Conservation (phyloP, 2,797 vertebrate genomes). For the Astyanax mexicanus region DNA sequence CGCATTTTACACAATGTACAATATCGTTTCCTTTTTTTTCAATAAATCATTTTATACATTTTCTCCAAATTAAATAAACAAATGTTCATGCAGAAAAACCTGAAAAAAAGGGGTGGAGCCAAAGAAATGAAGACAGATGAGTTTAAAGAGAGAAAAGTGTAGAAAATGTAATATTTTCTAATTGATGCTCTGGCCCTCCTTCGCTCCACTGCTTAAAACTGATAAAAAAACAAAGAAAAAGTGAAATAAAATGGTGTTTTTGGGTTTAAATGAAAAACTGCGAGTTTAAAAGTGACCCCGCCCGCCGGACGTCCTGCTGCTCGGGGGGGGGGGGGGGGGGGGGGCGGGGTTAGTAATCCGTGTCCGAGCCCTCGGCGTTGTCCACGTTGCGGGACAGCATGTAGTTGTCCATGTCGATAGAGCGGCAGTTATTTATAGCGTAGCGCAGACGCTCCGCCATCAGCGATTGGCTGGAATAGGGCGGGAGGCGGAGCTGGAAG, state of each 20-base stretch:
- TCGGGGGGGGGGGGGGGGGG: no score
- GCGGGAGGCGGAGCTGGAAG: constrained; percentile 84
- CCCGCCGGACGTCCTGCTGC: no score
- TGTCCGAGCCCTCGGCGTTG: constrained; percentile 80
- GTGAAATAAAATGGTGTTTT: constrained; percentile 3
- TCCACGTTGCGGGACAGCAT: constrained; percentile 87
- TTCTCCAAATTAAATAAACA: constrained; percentile 84
- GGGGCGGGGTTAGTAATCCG: constrained; percentile 80
- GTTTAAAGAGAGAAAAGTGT: neutral
- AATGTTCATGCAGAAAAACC: constrained; percentile 86
- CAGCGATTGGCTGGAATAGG: constrained; percentile 81
- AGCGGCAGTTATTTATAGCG: constrained; percentile 86
- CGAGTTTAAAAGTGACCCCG: constrained; percentile 47
- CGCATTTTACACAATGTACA: constrained; percentile 99
- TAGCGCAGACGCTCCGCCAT: constrained; percentile 83
- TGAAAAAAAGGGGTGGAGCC: constrained; percentile 70
- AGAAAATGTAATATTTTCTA: constrained; percentile 10
- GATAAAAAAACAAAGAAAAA: constrained; percentile 50
- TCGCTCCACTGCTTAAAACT: constrained; percentile 6
- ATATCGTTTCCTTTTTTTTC: constrained; percentile 76
- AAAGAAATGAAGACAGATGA: constrained; percentile 54
- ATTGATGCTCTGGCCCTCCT: constrained; percentile 19
- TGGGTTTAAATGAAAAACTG: constrained; percentile 18
- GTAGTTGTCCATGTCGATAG: constrained; percentile 89
- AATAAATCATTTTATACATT: constrained; percentile 82